These are phyloP conservation scores for Myotis vivesi DNA, from an alignment of 2,797 vertebrate species.

Conservation along the genomic window DNA sequence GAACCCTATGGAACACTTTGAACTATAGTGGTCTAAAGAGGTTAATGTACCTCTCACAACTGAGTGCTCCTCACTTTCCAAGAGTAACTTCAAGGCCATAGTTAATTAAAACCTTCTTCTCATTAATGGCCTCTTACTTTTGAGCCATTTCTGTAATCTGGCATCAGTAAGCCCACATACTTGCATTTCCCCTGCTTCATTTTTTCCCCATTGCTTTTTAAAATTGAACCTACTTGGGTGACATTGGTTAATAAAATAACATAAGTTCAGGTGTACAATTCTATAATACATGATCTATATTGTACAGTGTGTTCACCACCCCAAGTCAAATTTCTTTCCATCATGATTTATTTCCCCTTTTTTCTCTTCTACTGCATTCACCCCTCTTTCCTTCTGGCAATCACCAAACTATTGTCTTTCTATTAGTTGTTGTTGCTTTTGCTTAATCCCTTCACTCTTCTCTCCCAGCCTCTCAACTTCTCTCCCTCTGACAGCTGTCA, in stretches of 20 bases:
- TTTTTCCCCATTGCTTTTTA: background rate
- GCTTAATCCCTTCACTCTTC: background rate
- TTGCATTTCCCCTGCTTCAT: background rate
- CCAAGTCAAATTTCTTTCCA: background rate
- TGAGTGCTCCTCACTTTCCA: constrained; percentile 59
- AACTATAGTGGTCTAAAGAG: constrained; percentile 77
- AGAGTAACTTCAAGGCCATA: constrained; percentile 63
- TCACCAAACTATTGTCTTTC: background rate
- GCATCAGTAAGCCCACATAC: background rate
- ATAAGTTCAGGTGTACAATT: background rate
- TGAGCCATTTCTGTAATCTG: constrained; percentile 39
- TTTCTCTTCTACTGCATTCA: background rate
- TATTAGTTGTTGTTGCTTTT: background rate
- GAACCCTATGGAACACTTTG: constrained; percentile 74
- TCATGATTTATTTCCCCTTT: background rate
- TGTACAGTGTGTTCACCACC: background rate
- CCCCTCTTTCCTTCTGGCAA: background rate
- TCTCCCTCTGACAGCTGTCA: background rate
- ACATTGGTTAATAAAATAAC: background rate
- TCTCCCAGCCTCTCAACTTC: background rate
- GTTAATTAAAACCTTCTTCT: constrained; percentile 66
- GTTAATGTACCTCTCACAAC: constrained; percentile 72
- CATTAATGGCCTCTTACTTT: constrained; percentile 60
- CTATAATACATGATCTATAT: background rate
- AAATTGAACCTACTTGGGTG: background rate